These are phyloP conservation scores for Leptobrachium ailaonicum DNA, from an alignment of 2,113 vertebrate genomes.

Conservation along the genomic window DNA sequence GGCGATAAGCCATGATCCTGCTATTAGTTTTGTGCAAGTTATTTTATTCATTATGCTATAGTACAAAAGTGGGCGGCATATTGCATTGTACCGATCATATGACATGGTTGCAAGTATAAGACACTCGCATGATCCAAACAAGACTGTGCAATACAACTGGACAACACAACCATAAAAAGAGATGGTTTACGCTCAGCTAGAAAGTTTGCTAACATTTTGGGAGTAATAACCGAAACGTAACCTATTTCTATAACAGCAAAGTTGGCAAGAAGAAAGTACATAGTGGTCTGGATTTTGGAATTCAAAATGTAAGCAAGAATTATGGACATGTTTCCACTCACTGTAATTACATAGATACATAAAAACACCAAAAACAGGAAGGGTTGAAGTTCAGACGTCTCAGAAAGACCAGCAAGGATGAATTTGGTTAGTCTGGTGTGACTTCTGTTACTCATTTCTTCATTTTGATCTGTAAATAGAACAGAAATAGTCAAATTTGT, in stretches of 20 bases:
- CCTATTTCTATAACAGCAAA: conserved; percentile 23
- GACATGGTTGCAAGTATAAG: conserved; percentile 19
- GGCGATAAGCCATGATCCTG: background rate
- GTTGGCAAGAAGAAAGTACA: conserved; percentile 23
- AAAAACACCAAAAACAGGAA: conserved; percentile 14
- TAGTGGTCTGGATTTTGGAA: conserved; percentile 9
- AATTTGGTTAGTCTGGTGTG: background rate
- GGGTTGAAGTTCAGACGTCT: background rate
- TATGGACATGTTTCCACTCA: conserved; percentile 13
- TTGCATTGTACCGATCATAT: conserved; percentile 26
- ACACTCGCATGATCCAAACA: conserved; percentile 9
- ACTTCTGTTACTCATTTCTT: background rate
- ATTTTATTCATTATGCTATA: conserved; percentile 1
- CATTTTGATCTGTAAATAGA: background rate
- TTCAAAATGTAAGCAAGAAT: conserved; percentile 6
- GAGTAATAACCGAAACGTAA: conserved; percentile 6
- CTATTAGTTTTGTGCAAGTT: background rate
- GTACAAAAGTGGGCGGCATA: conserved; percentile 30
- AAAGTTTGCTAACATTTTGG: conserved; percentile 23
- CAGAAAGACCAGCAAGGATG: conserved; percentile 9
- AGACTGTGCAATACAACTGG: conserved; percentile 9
- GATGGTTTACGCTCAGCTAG: conserved; percentile 6
- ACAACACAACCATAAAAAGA: background rate
- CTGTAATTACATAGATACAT: conserved; percentile 10
- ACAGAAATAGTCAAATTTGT: background rate